Evolutionary conservation across 2,888 invertebrate genomes (phyloP).

Genomic region (Celastrina argiolus): DNA sequence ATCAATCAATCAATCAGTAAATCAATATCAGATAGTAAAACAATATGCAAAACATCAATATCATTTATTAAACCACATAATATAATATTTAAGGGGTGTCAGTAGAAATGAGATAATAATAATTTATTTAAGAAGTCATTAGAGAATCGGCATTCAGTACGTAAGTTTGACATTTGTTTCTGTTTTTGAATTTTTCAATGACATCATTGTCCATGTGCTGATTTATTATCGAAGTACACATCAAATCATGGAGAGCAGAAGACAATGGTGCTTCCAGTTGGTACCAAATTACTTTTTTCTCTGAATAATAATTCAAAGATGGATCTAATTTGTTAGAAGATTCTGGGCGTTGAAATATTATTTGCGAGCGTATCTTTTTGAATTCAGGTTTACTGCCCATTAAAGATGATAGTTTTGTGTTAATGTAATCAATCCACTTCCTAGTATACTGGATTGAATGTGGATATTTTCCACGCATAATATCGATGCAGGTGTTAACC

Average conservation of each 20-base stretch:
- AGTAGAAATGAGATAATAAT: no score
- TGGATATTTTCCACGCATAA: slow-evolving; percentile 32
- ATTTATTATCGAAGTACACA: slow-evolving; percentile 47
- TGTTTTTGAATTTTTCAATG: slow-evolving; percentile 40
- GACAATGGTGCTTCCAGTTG: slow-evolving; percentile 41
- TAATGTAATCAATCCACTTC: background rate
- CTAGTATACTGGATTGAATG: background rate
- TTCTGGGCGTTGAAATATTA: slow-evolving; percentile 40
- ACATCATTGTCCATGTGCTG: slow-evolving; percentile 40
- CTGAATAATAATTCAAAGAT: slow-evolving; percentile 41
- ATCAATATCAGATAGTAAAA: no score
- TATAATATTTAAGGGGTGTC: no score
- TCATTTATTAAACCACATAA: no score
- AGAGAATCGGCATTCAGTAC: background rate
- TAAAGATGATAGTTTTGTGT: background rate
- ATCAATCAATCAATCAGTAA: no score
- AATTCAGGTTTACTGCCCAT: slow-evolving; percentile 23
- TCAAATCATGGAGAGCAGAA: slow-evolving; percentile 39
- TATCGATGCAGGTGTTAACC: slow-evolving; percentile 35
- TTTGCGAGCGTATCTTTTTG: slow-evolving; percentile 38
- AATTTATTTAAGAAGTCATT: background rate
- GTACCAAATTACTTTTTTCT: slow-evolving; percentile 41
- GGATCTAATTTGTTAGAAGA: slow-evolving; percentile 36
- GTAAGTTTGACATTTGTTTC: slow-evolving; percentile 50
- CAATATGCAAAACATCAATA: no score